Evolutionary conservation across 1,140 invertebrate genomes (phyloP).

Genomic region (Lysiphlebus fabarum): DNA sequence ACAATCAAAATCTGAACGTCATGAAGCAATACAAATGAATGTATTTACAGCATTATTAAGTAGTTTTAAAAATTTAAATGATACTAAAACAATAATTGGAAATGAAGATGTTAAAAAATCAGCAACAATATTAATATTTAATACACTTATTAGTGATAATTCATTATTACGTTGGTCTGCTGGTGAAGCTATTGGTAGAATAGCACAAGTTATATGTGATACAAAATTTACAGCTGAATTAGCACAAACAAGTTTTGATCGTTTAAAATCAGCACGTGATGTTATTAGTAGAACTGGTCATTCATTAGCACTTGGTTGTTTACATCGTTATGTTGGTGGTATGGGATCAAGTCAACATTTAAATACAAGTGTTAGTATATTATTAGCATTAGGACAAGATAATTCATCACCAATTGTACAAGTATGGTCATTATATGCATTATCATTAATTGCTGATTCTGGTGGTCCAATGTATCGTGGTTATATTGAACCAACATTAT

Average conservation of each 20-base stretch:
- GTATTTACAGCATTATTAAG: constrained; percentile 91
- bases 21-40: constrained; percentile 96
- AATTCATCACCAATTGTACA: constrained; percentile 84
- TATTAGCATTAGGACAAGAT: constrained; percentile 92
- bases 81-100: constrained; percentile 80
- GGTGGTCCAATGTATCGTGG: constrained; percentile 97
- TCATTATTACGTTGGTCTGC: constrained; percentile 84
- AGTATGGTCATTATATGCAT: constrained; percentile 94
- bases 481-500: constrained; percentile 92
- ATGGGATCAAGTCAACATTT: constrained; percentile 90
- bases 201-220: constrained; percentile 84
- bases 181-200: constrained; percentile 81
- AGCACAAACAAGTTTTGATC: constrained; percentile 87
- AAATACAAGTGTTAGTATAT: constrained; percentile 89
- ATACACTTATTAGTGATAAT: constrained; percentile 79
- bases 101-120: constrained; percentile 88
- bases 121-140: constrained; percentile 77
- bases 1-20: constrained; percentile 84
- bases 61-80: constrained; percentile 84
- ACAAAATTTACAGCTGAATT: constrained; percentile 85
- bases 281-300: constrained; percentile 87
- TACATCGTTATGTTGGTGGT: constrained; percentile 86
- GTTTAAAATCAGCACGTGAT: constrained; percentile 82
- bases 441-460: constrained; percentile 93
- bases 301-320: constrained; percentile 86